These are phyloP conservation scores for Tholera decimalis DNA, from an alignment of 2,888 invertebrate species.

Conservation along the genomic window DNA sequence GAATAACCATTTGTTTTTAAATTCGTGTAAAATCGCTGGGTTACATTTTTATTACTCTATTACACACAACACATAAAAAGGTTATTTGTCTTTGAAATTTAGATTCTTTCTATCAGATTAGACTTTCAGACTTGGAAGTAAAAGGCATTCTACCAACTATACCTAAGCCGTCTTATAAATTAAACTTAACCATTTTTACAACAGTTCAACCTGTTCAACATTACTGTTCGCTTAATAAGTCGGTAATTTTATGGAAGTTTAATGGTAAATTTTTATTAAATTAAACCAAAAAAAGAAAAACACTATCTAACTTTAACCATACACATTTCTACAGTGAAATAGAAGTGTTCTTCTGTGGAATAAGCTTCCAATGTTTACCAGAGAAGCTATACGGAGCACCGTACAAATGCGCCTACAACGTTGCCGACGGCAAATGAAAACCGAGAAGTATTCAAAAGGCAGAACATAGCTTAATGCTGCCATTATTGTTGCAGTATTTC, in stretches of 20 bases:
- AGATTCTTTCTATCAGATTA: background rate
- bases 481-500: background rate
- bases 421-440: constrained; percentile 68
- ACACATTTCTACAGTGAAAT: background rate
- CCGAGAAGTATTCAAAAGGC: constrained; percentile 15
- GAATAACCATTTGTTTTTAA: constrained; percentile 9
- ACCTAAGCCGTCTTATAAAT: background rate
- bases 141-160: background rate
- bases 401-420: constrained; percentile 73
- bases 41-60: background rate
- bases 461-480: constrained; percentile 12
- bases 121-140: background rate
- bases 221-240: background rate
- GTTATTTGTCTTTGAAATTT: background rate
- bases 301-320: background rate
- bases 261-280: background rate
- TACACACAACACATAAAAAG: background rate
- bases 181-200: background rate
- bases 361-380: constrained; percentile 19
- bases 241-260: background rate
- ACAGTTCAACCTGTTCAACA: constrained; percentile 2
- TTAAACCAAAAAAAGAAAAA: background rate
- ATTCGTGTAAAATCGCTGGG: background rate
- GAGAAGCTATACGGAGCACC: constrained; percentile 46
- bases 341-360: constrained; percentile 17